Evolutionary conservation across 2,888 invertebrate genomes (phyloP).

Genomic region (Megaustenia siamemsis): DNA sequence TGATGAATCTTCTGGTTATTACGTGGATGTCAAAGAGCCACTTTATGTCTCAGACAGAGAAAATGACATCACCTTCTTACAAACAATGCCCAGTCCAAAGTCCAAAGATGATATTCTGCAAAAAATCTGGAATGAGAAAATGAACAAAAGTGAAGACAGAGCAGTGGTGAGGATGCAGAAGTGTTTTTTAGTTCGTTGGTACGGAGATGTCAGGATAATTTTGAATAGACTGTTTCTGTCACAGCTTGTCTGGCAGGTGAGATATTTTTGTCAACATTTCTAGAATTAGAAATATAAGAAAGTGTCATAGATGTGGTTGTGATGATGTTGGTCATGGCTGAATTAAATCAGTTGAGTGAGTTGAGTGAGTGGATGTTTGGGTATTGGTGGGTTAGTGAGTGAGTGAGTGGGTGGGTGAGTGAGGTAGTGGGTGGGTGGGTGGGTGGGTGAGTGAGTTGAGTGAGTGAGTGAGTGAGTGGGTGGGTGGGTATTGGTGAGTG

Average conservation of each 20-base stretch:
- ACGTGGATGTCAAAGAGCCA: constrained; percentile 53
- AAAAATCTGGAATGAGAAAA: constrained; percentile 70
- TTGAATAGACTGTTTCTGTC: constrained; percentile 54
- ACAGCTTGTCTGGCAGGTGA: constrained; percentile 57
- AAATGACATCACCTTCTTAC: constrained; percentile 68
- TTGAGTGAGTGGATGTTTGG: neutral
- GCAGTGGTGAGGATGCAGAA: constrained; percentile 37
- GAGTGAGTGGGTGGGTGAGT: too few relatives aligned
- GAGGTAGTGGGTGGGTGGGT: too few relatives aligned
- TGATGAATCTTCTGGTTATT: constrained; percentile 59
- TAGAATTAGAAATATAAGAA: neutral
- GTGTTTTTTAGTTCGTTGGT: constrained; percentile 49
- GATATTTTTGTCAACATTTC: neutral
- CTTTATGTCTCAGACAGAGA: constrained; percentile 65
- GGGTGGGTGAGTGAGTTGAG: too few relatives aligned
- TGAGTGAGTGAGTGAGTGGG: too few relatives aligned
- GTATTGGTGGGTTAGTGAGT: too few relatives aligned
- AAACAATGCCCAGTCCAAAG: constrained; percentile 62
- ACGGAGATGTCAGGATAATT: constrained; percentile 23
- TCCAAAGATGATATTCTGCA: constrained; percentile 71
- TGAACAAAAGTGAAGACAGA: constrained; percentile 61
- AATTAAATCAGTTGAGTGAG: neutral
- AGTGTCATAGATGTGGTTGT: neutral
- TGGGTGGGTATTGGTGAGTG: neutral
- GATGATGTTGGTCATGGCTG: neutral